A percentile compares a stretch with the other conserved stretches of the same genome.
These are phyloP conservation scores for Vultur gryphus DNA, from an alignment of 2,797 vertebrate species.

Conservation along the genomic window DNA sequence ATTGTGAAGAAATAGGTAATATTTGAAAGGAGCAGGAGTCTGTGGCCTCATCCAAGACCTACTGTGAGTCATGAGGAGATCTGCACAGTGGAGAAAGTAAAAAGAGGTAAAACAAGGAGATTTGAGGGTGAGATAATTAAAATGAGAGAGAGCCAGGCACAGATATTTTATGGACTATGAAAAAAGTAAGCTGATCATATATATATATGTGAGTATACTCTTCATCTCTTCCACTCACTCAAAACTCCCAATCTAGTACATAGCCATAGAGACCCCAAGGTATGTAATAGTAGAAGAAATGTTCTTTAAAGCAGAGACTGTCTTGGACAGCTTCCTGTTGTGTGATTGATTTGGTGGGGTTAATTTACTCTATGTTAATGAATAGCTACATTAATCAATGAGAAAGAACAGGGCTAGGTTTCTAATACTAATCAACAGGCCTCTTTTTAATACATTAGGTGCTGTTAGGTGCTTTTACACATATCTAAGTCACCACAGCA, in stretches of 20 bases:
- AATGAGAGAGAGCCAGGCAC: not conserved
- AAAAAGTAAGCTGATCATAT: not conserved
- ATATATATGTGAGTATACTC: no score
- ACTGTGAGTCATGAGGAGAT: not conserved
- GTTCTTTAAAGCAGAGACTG: not conserved
- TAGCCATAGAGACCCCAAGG: not conserved
- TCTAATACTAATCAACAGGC: not conserved
- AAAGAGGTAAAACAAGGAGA: not conserved
- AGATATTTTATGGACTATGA: not conserved
- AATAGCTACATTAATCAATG: not conserved
- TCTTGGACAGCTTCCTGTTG: not conserved
- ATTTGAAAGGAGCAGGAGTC: not conserved
- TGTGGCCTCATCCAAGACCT: not conserved
- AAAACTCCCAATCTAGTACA: not conserved
- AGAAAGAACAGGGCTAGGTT: not conserved
- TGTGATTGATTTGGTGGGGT: not conserved
- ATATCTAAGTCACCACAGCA: not conserved
- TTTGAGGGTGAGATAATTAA: not conserved
- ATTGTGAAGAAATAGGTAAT: not conserved
- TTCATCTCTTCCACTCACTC: not conserved
- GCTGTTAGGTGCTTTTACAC: not conserved
- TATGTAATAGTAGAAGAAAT: not conserved
- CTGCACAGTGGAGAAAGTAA: not conserved
- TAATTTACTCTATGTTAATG: not conserved
- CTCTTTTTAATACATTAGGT: not conserved